phyloP scores from a whole-genome alignment of 1,140 invertebrate species.

The Bombus balteatus region DNA sequence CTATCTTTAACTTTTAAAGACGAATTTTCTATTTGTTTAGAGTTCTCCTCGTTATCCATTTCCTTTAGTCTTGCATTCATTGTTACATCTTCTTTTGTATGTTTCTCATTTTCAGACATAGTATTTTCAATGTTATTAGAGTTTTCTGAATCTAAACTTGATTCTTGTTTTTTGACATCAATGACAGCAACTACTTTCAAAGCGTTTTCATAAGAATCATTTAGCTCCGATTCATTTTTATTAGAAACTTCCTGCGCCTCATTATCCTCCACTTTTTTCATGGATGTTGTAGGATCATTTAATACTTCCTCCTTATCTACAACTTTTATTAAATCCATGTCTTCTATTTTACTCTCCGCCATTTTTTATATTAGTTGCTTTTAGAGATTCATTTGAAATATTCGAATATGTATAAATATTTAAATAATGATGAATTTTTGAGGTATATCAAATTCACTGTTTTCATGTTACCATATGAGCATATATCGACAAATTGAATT shows the following conservation, averaged over 20 bases:
- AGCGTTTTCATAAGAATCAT: background rate
- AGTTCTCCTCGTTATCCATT: background rate
- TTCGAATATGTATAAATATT: conserved; percentile 29
- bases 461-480: conserved; percentile 35
- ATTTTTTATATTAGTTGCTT: conserved; percentile 41
- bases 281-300: background rate
- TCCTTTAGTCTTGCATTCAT: background rate
- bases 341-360: conserved; percentile 51
- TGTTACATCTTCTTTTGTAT: conserved; percentile 1
- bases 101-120: background rate
- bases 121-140: background rate
- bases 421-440: conserved; percentile 4
- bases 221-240: background rate
- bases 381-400: conserved; percentile 38
- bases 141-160: background rate
- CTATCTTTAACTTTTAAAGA: background rate
- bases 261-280: background rate
- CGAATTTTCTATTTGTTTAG: conserved; percentile 3
- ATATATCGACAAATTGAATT: background rate
- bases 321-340: conserved; percentile 7
- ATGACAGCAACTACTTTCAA: background rate
- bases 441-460: background rate
- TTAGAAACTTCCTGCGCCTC: background rate
- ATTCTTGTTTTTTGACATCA: background rate
- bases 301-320: conserved; percentile 4